Base-by-base conservation (phyloP, 2,113 vertebrate species). In the Harpagus bidentatus region DNA sequence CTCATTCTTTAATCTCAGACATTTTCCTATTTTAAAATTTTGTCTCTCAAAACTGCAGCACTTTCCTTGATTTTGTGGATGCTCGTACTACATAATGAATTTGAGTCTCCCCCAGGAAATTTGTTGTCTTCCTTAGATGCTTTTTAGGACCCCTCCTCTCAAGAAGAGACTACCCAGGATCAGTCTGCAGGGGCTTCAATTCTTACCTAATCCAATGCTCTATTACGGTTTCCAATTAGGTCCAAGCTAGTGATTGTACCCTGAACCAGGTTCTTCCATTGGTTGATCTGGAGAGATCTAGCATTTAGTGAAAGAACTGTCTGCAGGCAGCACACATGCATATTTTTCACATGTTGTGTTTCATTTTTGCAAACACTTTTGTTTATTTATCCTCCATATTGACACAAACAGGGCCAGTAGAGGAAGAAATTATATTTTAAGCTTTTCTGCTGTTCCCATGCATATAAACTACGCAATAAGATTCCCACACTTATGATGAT, bases 391-490 rank as follows among this genome's bases (percentile, higher is more conserved):
- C 50, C 74, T 79, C 71, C 77, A 88, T 76, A 86, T 61, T 89
- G 82, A 93, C 71, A 95, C 56, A 95, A 95, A 90, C 36, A 93
- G 80, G 88, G 94, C 82, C 94, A 97, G 82, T 9, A 92, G 92
- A 97, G 92, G 91, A 97, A 97, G 94, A 97, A 97, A 97, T 97
- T 96, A 38, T 82, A 71, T 92, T 97, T 97, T 96, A 96, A 97
- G 90, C 79, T 94, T 97, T 95, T 97, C 96, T 96, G 87, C 96
- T 93, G 89, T 95, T 97, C 88, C 58, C 66, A 77, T 85, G 88
- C 92, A 95, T 94, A 90, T 74, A 82, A 94, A 81, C 81, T 76
- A 96, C 76, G 85, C 85, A 96, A 18, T 90, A 94, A 95, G 93
- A 95, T 77, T 90, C 74, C 50, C 16, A 36, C 80, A 74, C 85